phyloP scores from a whole-genome alignment of 1,140 invertebrate species.

The Macrobrachium nipponense region DNA sequence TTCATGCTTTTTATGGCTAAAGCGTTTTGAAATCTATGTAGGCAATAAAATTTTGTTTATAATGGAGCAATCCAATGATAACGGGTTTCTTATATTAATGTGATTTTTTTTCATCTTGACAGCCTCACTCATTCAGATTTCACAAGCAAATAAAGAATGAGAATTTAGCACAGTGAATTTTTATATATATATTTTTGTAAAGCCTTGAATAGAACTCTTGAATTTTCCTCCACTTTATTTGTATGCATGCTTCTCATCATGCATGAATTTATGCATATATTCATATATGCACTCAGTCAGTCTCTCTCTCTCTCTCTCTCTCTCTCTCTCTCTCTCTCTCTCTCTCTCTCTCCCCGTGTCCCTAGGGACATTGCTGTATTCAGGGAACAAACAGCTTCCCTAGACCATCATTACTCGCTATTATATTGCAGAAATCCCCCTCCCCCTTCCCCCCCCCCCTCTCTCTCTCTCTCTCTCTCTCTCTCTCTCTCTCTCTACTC shows the following conservation, averaged over 20 bases:
- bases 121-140: too few species aligned
- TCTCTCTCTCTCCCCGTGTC: conserved; percentile 16
- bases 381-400: conserved; percentile 42
- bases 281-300: background rate
- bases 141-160: background rate
- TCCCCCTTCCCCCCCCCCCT: background rate
- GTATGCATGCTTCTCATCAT: background rate
- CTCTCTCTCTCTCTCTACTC: conserved; percentile 3
- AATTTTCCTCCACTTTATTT: background rate
- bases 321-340: conserved; percentile 11
- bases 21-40: too few species aligned
- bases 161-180: background rate
- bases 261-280: background rate
- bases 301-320: too few species aligned
- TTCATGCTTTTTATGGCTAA: too few species aligned
- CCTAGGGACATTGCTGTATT: conserved; percentile 26
- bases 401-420: conserved; percentile 48
- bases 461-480: background rate
- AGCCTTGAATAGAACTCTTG: background rate
- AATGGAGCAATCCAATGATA: too few species aligned
- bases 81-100: too few species aligned
- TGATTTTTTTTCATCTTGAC: too few species aligned
- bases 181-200: background rate
- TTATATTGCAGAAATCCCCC: conserved; percentile 44
- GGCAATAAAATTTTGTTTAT: too few species aligned